phyloP scores from a whole-genome alignment of 2,888 invertebrate species.

The Drosophila macrospina region DNA sequence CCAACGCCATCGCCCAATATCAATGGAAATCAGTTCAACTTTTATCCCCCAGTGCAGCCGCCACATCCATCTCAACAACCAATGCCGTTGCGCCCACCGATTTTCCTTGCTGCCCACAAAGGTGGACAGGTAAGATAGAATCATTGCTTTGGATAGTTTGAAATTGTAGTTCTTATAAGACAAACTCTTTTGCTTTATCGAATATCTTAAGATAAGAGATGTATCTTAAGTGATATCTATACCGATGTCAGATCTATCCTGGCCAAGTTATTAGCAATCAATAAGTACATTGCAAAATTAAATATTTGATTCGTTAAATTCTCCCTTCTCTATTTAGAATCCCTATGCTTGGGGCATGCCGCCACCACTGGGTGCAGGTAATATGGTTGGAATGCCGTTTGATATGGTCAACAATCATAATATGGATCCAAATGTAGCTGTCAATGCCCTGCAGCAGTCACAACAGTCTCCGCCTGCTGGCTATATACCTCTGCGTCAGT shows the following conservation, averaged over 20 bases:
- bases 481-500: slow-evolving; percentile 41
- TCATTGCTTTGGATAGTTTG: too few species aligned
- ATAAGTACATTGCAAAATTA: neutral
- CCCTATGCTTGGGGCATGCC: slow-evolving; percentile 57
- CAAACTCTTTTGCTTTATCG: too few species aligned
- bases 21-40: slow-evolving; percentile 56
- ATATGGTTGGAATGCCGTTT: slow-evolving; percentile 30
- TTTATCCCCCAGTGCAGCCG: slow-evolving; percentile 27
- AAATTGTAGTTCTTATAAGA: too few species aligned
- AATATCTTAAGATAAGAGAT: too few species aligned
- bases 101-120: slow-evolving; percentile 32
- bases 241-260: too few species aligned
- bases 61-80: slow-evolving; percentile 23
- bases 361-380: slow-evolving; percentile 25
- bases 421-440: slow-evolving; percentile 24
- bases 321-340: slow-evolving; percentile 26
- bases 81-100: slow-evolving; percentile 24
- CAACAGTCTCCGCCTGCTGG: slow-evolving; percentile 13
- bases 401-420: slow-evolving; percentile 43
- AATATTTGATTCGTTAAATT: neutral
- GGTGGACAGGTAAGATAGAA: slow-evolving; percentile 31
- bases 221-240: too few species aligned
- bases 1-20: slow-evolving; percentile 60
- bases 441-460: slow-evolving; percentile 8
- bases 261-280: too few species aligned